Conservation (phyloP, 2,888 invertebrate genomes). For the Epinotia brunnichana region DNA sequence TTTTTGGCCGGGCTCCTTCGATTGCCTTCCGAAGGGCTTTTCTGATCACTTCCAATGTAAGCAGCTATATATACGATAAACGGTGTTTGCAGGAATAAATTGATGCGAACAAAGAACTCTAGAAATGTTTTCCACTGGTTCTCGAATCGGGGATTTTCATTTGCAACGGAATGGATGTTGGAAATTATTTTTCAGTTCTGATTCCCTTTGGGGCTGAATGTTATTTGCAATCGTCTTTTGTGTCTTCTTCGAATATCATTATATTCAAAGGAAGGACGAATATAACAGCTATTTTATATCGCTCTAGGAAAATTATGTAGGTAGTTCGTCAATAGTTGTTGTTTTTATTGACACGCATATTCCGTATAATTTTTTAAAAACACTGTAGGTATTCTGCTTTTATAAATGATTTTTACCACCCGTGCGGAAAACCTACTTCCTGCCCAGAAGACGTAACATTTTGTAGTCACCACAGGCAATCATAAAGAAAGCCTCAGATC, state of each 20-base stretch:
- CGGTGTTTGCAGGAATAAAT: slow-evolving; percentile 44
- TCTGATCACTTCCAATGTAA: slow-evolving; percentile 60
- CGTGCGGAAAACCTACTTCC: too few species aligned
- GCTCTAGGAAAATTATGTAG: not conserved
- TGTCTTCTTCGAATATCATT: slow-evolving; percentile 14
- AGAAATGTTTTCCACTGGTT: slow-evolving; percentile 41
- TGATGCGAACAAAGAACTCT: slow-evolving; percentile 43
- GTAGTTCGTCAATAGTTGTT: not conserved
- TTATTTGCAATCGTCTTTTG: slow-evolving; percentile 27
- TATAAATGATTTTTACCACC: too few species aligned
- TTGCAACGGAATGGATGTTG: slow-evolving; percentile 38
- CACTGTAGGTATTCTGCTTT: too few species aligned
- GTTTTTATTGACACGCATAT: not conserved
- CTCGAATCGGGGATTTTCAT: slow-evolving; percentile 37
- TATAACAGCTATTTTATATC: not conserved
- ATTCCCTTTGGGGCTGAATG: slow-evolving; percentile 9
- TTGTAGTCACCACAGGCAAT: too few species aligned
- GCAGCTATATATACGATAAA: slow-evolving; percentile 45
- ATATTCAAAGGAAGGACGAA: slow-evolving; percentile 6
- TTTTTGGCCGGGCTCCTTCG: slow-evolving; percentile 72
- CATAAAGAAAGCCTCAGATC: too few species aligned
- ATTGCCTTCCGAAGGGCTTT: slow-evolving; percentile 67
- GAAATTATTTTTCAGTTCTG: slow-evolving; percentile 33
- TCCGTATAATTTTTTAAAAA: not conserved
- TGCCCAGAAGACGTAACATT: too few species aligned